Base-by-base conservation (phyloP, 2,797 vertebrate genomes). In the Tympanoctomys barrerae region DNA sequence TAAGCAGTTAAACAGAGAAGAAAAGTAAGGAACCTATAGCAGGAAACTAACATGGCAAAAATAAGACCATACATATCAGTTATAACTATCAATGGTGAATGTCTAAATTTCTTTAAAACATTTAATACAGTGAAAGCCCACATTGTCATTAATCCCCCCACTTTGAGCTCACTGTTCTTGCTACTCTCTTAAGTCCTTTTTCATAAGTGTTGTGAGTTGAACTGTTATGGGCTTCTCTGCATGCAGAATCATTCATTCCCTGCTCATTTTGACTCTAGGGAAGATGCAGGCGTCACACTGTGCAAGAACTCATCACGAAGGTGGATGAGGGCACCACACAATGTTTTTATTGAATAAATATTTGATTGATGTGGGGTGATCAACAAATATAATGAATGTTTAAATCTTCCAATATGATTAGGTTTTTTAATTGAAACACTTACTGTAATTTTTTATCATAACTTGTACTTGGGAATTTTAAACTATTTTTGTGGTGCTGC, bases 381-480 rank as follows among this genome's bases (percentile, higher is more conserved):
- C 39, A 75, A 28, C 24, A 71, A 42, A 75, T 46, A 75, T 46
- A 10, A 75, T 24, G 36, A 73, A 42, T 24, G 11, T 75, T 75
- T 75, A 75, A 42, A 75, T 46, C 39, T 42, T 39, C 36, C 26
- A 73, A 42, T 73, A n/a, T 73, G 26, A 73, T 42, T 22, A 71
- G 70, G 18, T n/a, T 68, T 68, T 68, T 68, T 33, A 66, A 71
- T 39, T 39, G 10, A 71, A 71, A 71, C n/a, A 70, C 8, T 71
- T 9, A 39, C 36, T 73, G 5, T 73, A 42, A 8, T 73, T 73
- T 26, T 73, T 68, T 6, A 42, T 42, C 4, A 10, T 73, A 73
- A 42, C 73, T 46, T 75, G 24, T 28, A 46, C 24, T 46, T 75
- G 39, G 90, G 49, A 82, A 87, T 87, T 94, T 92, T 81, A 52